Conservation (phyloP, 2,797 vertebrate species). For the Anguilla pacifica region DNA sequence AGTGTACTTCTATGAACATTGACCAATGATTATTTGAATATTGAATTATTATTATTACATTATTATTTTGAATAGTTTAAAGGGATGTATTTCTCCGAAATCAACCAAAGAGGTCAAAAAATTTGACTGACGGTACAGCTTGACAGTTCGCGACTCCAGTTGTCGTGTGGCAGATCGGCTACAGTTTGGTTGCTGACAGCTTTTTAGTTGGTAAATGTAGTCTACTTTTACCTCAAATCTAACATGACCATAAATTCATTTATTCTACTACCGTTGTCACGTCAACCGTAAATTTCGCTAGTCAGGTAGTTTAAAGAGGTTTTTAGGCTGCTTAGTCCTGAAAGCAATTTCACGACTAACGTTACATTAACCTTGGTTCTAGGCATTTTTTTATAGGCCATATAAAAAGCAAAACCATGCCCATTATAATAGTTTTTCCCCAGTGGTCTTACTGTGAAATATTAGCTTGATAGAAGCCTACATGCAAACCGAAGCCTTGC, state of each 20-base stretch:
- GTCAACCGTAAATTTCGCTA: not conserved
- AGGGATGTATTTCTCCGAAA: not conserved
- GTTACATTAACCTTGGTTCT: not conserved
- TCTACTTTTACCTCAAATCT: not conserved
- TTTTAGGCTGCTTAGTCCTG: too few species aligned
- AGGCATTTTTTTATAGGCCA: not conserved
- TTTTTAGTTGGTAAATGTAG: not conserved
- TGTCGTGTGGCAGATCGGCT: not conserved
- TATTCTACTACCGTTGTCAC: not conserved
- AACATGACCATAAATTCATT: not conserved
- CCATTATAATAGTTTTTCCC: not conserved
- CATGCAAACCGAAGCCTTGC: not conserved
- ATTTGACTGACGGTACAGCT: not conserved
- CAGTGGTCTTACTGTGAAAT: not conserved
- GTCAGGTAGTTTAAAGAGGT: not conserved
- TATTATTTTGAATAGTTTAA: not conserved
- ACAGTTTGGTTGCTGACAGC: not conserved
- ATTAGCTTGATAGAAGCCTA: not conserved
- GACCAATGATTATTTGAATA: too few species aligned
- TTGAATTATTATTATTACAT: not conserved
- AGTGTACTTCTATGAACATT: not conserved
- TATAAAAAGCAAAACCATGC: not conserved
- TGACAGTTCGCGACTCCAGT: not conserved
- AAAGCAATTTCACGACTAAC: not conserved
- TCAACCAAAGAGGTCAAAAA: not conserved